Evolutionary conservation across 2,797 vertebrate species (phyloP).

Genomic region (Lagorchestes hirsutus): DNA sequence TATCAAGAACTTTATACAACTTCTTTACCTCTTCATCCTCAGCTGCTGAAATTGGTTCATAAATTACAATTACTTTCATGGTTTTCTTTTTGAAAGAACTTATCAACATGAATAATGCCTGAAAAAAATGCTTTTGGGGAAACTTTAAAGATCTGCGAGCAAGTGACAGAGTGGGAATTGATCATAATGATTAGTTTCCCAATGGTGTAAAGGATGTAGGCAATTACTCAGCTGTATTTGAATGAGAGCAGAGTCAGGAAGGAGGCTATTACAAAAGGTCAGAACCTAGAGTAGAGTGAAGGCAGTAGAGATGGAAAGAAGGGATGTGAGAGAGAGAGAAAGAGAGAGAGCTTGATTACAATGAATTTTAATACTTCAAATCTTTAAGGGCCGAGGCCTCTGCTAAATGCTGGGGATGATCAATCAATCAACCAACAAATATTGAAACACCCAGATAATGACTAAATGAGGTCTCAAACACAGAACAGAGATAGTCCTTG

Average conservation of each 20-base stretch:
- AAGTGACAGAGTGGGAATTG: neutral
- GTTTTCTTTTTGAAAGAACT: neutral
- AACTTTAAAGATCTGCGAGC: neutral
- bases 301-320: neutral
- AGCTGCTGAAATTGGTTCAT: neutral
- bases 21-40: neutral
- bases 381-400: neutral
- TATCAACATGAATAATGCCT: neutral
- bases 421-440: neutral
- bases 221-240: neutral
- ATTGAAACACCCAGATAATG: neutral
- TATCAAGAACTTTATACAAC: neutral
- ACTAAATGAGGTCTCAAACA: neutral
- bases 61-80: neutral
- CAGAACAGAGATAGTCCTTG: neutral
- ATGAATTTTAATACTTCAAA: neutral
- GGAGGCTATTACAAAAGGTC: neutral
- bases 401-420: neutral
- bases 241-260: neutral
- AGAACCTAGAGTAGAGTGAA: neutral
- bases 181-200: neutral
- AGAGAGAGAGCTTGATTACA: neutral
- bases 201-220: neutral
- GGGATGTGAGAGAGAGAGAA: neutral
- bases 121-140: neutral